phyloP scores from a whole-genome alignment of 2,797 vertebrate genomes.

The Pangasius macronema region DNA sequence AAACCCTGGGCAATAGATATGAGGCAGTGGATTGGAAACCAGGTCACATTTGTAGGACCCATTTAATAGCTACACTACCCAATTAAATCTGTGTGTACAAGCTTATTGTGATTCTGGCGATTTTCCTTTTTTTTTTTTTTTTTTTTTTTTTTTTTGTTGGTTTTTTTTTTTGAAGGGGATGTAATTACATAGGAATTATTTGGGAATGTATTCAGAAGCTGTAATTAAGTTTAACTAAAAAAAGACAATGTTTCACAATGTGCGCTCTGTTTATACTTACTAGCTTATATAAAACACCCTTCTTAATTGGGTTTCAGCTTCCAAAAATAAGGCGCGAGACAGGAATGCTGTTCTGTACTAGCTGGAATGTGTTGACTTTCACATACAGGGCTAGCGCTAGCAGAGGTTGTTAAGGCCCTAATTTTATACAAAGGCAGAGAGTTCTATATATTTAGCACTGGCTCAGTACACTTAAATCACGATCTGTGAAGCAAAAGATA shows the following conservation, averaged over 20 bases:
- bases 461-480: neutral
- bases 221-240: conserved; percentile 37
- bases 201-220: conserved; percentile 13
- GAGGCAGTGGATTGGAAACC: conserved; percentile 3
- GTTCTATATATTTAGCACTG: neutral
- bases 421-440: neutral
- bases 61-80: conserved; percentile 7
- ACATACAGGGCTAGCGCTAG: neutral
- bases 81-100: conserved; percentile 33
- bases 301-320: conserved; percentile 23
- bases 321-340: conserved; percentile 21
- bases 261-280: conserved; percentile 23
- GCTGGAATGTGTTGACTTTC: conserved; percentile 13
- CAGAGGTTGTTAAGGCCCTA: neutral
- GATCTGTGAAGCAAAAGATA: neutral
- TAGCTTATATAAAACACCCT: conserved; percentile 22
- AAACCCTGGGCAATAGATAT: conserved; percentile 15
- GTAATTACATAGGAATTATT: conserved; percentile 26
- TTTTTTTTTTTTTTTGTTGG: neutral
- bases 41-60: conserved; percentile 10
- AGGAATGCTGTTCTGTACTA: neutral
- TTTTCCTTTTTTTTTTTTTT: neutral
- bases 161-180: neutral
- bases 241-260: conserved; percentile 26
- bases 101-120: conserved; percentile 14